Conservation (phyloP, 2,113 vertebrate species). For the Saimiri boliviensis region DNA sequence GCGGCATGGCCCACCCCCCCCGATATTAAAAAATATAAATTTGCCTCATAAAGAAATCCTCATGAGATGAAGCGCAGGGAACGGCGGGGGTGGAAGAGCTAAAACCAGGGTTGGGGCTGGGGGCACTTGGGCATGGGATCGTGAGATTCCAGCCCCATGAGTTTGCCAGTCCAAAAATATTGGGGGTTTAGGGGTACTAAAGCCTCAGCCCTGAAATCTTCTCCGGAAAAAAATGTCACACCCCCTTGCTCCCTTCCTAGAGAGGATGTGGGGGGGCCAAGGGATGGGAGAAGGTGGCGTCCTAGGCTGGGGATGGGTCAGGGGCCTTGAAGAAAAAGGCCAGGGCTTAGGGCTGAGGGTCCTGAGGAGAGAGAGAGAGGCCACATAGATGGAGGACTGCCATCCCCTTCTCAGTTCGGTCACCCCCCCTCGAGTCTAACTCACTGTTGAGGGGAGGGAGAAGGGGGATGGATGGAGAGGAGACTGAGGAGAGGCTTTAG, state of each 20-base stretch:
- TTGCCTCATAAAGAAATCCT: constrained; percentile 45
- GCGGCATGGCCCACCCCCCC: not conserved
- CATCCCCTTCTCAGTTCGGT: not conserved
- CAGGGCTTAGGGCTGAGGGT: not conserved
- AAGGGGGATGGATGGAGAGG: not conserved
- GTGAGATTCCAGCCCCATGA: not conserved
- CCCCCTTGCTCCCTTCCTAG: not conserved
- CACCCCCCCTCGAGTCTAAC: constrained; percentile 24
- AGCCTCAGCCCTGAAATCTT: constrained; percentile 69
- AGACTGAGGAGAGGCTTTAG: not conserved
- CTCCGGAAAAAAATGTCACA: constrained; percentile 1
- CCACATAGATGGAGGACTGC: not conserved
- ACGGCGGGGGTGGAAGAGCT: not conserved
- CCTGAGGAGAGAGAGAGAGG: constrained; percentile 19
- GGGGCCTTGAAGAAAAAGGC: constrained; percentile 9
- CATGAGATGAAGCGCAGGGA: constrained; percentile 37
- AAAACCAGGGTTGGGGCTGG: not conserved
- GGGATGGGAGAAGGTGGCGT: constrained; percentile 66
- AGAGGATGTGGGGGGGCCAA: constrained; percentile 1
- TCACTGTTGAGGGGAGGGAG: not conserved
- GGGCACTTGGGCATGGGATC: not conserved
- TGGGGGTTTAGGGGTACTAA: not conserved
- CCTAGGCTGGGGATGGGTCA: constrained; percentile 63
- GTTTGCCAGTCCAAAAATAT: constrained; percentile 8
- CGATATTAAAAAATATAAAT: constrained; percentile 67